Evolutionary conservation across 2,797 vertebrate species (phyloP).

Genomic region (Cirrhinus molitorella): DNA sequence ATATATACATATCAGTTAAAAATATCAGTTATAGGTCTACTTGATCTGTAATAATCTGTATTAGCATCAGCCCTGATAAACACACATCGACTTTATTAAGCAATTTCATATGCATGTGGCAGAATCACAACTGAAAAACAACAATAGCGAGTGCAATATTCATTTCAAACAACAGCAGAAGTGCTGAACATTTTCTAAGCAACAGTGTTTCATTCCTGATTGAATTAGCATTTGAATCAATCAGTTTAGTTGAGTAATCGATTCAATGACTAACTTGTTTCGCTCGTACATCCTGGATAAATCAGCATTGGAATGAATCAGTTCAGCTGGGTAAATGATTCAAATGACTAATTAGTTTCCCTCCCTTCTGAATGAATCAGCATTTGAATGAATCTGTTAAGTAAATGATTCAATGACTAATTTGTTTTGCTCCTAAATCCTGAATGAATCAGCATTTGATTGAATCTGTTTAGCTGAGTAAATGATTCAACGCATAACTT

Average conservation of each 20-base stretch:
- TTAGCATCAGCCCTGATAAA: too few species aligned
- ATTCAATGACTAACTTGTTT: too few species aligned
- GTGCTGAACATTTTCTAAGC: too few species aligned
- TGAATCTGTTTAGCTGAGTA: neutral
- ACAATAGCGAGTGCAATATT: neutral
- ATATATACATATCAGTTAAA: too few species aligned
- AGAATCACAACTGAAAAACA: neutral
- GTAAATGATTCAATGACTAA: too few species aligned
- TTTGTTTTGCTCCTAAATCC: too few species aligned
- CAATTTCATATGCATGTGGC: neutral
- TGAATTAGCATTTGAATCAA: neutral
- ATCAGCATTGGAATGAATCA: too few species aligned
- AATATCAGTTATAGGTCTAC: too few species aligned
- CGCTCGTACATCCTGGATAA: too few species aligned
- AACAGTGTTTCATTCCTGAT: neutral
- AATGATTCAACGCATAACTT: neutral
- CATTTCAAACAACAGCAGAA: neutral
- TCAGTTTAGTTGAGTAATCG: neutral
- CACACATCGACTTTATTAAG: neutral
- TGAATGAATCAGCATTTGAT: neutral
- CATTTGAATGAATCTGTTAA: neutral
- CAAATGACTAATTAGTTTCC: too few species aligned
- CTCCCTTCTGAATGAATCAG: neutral
- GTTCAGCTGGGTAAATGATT: too few species aligned
- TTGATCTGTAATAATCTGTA: too few species aligned